Percentiles rank a stretch among this genome's conserved stretches.
phyloP scores from a whole-genome alignment of 2,113 vertebrate species.

The Noturus placidus region DNA sequence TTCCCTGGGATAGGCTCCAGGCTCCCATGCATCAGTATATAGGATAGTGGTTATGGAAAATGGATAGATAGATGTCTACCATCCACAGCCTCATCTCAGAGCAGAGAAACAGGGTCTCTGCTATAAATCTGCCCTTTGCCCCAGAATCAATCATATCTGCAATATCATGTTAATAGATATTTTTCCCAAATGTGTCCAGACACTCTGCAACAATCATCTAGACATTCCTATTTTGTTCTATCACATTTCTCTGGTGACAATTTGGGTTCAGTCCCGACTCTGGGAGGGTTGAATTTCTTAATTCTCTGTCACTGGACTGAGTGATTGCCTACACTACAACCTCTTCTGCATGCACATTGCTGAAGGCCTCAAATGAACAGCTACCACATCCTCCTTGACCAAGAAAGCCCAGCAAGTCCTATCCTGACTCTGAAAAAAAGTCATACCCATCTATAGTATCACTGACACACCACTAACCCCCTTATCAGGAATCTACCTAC shows the following conservation, averaged over 20 bases:
- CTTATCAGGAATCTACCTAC: background rate
- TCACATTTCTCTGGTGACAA: background rate
- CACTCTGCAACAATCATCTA: background rate
- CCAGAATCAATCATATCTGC: background rate
- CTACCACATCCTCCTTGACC: background rate
- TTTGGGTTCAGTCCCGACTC: too few relatives aligned
- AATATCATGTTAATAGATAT: background rate
- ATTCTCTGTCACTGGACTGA: too few relatives aligned
- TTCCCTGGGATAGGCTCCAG: too few relatives aligned
- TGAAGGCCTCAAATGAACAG: background rate
- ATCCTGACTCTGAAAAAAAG: background rate
- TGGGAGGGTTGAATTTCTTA: too few relatives aligned
- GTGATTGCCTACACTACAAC: background rate
- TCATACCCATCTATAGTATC: background rate
- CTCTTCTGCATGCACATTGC: background rate
- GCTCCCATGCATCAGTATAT: fast-evolving
- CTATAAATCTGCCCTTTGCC: background rate
- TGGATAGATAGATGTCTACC: background rate
- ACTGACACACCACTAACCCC: background rate
- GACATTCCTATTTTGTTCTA: background rate
- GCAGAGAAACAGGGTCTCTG: background rate
- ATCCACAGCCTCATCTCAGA: background rate
- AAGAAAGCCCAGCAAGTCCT: background rate
- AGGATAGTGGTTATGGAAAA: too few relatives aligned
- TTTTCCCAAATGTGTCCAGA: background rate